Conservation (phyloP, 2,113 vertebrate species). For the Callorhinus ursinus region DNA sequence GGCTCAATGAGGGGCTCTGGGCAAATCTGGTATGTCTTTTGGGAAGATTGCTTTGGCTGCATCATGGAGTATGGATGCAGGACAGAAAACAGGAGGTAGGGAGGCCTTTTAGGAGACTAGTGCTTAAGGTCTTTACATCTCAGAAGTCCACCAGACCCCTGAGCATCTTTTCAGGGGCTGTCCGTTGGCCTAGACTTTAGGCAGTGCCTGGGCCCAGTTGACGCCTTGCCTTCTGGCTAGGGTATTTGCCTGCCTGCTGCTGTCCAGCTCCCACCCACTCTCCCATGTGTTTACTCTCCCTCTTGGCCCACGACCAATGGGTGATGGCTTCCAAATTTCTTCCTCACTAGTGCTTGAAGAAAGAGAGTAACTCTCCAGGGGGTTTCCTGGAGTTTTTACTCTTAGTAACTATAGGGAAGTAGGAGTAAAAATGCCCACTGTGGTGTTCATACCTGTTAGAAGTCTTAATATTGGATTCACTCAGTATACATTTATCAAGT, state of each 20-base stretch:
- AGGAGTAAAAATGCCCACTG: not conserved
- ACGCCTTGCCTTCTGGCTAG: not conserved
- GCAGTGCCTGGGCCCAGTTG: constrained; percentile 31
- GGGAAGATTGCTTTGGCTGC: not conserved
- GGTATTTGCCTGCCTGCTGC: constrained; percentile 46
- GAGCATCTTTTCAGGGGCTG: not conserved
- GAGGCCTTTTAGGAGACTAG: not conserved
- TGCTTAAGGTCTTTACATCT: not conserved
- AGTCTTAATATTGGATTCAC: constrained; percentile 45
- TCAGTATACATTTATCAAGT: constrained; percentile 8
- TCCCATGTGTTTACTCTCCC: constrained; percentile 76
- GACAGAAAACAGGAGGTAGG: not conserved
- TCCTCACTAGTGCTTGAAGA: constrained; percentile 48
- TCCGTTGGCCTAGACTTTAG: constrained; percentile 35
- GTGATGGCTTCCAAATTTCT: constrained; percentile 54
- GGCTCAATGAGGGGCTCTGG: not conserved
- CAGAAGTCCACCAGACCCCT: not conserved
- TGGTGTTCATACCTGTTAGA: constrained; percentile 41
- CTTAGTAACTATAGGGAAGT: constrained; percentile 27
- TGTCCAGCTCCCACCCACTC: constrained; percentile 67
- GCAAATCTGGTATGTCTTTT: constrained; percentile 19
- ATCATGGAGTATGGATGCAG: not conserved
- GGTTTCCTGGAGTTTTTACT: constrained; percentile 62
- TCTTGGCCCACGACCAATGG: constrained; percentile 37
- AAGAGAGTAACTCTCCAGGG: constrained; percentile 58